Conservation (phyloP, 2,797 vertebrate species). For the Phrynocephalus guinanensis region DNA sequence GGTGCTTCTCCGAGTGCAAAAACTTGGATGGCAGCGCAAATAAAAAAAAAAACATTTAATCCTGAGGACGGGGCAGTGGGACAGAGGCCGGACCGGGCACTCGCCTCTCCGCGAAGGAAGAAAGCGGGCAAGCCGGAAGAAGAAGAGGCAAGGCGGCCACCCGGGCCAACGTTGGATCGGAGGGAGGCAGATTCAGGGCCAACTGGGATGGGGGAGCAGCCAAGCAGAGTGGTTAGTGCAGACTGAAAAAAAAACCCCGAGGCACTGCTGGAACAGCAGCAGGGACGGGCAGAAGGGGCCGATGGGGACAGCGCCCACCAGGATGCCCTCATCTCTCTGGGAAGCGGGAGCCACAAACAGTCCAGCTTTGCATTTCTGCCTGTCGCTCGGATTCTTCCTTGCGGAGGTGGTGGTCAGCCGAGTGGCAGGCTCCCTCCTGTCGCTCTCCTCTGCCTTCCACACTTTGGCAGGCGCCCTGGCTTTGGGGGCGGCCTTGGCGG, state of each 20-base stretch:
- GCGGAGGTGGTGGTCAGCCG: constrained; percentile 35
- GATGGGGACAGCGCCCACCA: background rate
- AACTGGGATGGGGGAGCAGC: background rate
- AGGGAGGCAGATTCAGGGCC: no score
- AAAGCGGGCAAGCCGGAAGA: no score
- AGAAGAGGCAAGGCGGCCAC: no score
- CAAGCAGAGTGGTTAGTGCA: fast-evolving
- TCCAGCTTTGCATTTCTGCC: background rate
- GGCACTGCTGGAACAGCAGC: background rate
- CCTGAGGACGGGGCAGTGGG: background rate
- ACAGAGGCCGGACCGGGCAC: background rate
- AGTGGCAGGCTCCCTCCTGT: constrained; percentile 13
- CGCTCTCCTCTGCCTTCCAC: constrained; percentile 37
- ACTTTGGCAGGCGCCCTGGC: constrained; percentile 23
- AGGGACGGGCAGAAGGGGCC: background rate
- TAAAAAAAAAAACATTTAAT: no score
- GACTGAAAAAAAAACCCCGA: background rate
- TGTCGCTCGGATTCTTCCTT: constrained; percentile 23
- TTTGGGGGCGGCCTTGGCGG: background rate
- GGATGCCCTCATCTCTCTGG: no score
- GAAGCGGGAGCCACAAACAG: background rate
- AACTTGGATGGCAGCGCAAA: background rate
- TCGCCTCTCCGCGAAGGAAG: no score
- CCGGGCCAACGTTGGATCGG: fast-evolving
- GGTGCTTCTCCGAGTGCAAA: constrained; percentile 5